phyloP scores from a whole-genome alignment of 2,113 vertebrate species.

The Oreochromis aureus region DNA sequence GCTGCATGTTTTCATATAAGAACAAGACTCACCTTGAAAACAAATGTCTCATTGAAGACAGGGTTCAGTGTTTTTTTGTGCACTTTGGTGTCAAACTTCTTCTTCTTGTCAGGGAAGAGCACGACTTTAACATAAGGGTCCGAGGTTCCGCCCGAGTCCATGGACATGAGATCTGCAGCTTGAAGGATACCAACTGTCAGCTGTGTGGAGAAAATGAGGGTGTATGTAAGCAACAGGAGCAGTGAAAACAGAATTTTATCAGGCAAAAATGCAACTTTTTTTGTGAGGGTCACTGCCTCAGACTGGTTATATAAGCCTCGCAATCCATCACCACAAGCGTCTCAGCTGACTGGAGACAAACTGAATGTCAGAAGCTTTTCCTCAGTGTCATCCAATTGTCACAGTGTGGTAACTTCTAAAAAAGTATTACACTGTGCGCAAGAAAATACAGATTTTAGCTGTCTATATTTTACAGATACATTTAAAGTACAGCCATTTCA shows the following conservation, averaged over 20 bases:
- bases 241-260: neutral
- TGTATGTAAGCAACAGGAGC: neutral
- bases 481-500: neutral
- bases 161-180: slow-evolving; percentile 90
- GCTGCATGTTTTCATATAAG: neutral
- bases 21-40: slow-evolving; percentile 84
- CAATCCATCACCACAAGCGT: slow-evolving; percentile 10
- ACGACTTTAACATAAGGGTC: slow-evolving; percentile 93
- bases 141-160: slow-evolving; percentile 95
- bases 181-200: slow-evolving; percentile 93
- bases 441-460: neutral
- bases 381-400: neutral
- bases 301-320: neutral
- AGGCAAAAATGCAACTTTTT: neutral
- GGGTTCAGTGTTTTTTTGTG: slow-evolving; percentile 97
- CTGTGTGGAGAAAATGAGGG: slow-evolving; percentile 60
- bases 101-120: slow-evolving; percentile 96
- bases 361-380: neutral
- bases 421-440: neutral
- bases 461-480: neutral
- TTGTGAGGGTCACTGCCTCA: neutral
- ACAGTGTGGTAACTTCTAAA: neutral
- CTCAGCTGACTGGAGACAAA: neutral
- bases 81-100: slow-evolving; percentile 96
- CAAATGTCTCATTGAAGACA: slow-evolving; percentile 94